These are phyloP conservation scores for Drosophila vallismaia DNA, from an alignment of 2,888 invertebrate genomes.

Conservation along the genomic window DNA sequence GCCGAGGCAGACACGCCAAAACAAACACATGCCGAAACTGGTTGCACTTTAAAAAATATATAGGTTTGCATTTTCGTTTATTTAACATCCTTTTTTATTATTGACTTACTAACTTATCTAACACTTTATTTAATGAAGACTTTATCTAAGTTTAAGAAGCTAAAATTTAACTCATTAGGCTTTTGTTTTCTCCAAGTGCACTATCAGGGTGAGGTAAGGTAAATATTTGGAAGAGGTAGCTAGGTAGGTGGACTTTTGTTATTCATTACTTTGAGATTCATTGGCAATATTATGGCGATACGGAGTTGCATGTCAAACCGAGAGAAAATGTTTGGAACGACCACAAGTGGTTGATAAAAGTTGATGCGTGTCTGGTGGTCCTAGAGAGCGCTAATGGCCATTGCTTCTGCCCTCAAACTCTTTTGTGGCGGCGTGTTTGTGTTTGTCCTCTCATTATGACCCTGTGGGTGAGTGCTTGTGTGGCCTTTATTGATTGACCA, in stretches of 20 bases:
- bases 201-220: constrained; percentile 1
- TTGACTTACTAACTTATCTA: too few species aligned
- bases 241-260: constrained; percentile 23
- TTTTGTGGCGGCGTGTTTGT: constrained; percentile 21
- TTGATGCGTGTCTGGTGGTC: constrained; percentile 57
- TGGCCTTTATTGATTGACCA: constrained; percentile 60
- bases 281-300: constrained; percentile 44
- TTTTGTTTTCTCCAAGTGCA: background rate
- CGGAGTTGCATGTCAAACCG: constrained; percentile 51
- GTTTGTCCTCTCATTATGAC: constrained; percentile 47
- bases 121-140: background rate
- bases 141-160: background rate
- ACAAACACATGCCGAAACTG: constrained; percentile 55
- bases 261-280: constrained; percentile 69
- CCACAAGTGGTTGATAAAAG: constrained; percentile 77
- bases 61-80: background rate
- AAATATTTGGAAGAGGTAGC: constrained; percentile 29
- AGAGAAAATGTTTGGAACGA: constrained; percentile 64
- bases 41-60: constrained; percentile 2
- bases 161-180: too few species aligned
- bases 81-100: background rate
- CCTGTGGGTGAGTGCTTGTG: constrained; percentile 12
- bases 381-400: constrained; percentile 39
- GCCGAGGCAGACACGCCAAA: constrained; percentile 60
- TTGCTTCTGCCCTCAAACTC: constrained; percentile 17